Evolutionary conservation across 2,797 vertebrate species (phyloP), one percentile per base, ranked within the genome.

Genomic region (Notolabrus celidotus): DNA sequence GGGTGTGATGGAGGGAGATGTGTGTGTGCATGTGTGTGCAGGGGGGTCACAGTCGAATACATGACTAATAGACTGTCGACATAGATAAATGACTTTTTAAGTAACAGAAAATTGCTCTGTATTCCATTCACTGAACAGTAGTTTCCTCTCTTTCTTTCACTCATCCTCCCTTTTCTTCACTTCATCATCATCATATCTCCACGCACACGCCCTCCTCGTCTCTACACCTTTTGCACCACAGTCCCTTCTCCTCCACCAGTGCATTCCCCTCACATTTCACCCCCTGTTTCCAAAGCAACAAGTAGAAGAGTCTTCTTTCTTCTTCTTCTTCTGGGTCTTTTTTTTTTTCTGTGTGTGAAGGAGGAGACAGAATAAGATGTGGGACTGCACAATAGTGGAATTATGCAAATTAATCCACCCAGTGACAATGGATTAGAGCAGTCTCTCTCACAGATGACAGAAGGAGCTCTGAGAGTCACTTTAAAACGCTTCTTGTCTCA

Each of bases 1-100:
- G 45, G 51, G 29, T 50, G 64, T 57, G 66, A 61, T 14, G 20
- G 10, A 56, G 34, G 52, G 15, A 39, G 46, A 53, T 39, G 55
- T 59, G 64, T 31, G 49, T n/a, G 49, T 17, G 15, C 5, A 14
- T 8, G 25, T 20, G 23, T 29, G 11, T 10, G 45, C 7, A 3
- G 58, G 72, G 71, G 81, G 79, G 84, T 91, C 85, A 91, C 91
- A 92, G 82, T 89, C 67, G 49, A 91, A 85, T 87, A 86, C 90
- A 86, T 92, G 87, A 92, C 92, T 93, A 93, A 94, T 93, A 92
- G 92, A 88, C 90, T 93, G 92, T 92, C 87, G 86, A 91, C 89
- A 87, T 85, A 90, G 93, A 93, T 93, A 92, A 92, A 94, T 92
- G 51, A 90, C 92, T 91, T 91, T 94, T 93, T 92, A 93, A 94